Evolutionary conservation across 2,113 vertebrate genomes (phyloP).

Genomic region (Ancistrus triradiatus): DNA sequence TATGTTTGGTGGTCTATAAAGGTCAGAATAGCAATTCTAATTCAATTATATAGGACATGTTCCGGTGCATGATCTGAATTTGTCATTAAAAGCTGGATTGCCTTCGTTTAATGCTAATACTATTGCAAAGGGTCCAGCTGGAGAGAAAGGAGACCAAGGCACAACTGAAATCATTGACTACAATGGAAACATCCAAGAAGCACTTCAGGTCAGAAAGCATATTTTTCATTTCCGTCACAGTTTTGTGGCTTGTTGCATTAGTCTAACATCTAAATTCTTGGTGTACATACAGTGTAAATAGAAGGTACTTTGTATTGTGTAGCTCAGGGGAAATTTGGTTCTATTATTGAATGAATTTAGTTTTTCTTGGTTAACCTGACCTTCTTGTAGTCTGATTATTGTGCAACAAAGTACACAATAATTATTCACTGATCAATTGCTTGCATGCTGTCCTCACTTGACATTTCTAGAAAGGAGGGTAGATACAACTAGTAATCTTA

Average conservation of each 20-base stretch:
- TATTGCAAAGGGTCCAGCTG: conserved; percentile 82
- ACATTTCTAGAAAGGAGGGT: background rate
- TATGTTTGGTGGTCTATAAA: too few relatives aligned
- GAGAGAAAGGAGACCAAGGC: conserved; percentile 93
- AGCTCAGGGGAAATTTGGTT: too few relatives aligned
- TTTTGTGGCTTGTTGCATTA: too few relatives aligned
- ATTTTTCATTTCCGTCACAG: too few relatives aligned
- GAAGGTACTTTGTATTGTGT: too few relatives aligned
- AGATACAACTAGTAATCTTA: conserved; percentile 59
- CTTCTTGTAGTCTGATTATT: background rate
- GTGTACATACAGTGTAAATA: too few relatives aligned
- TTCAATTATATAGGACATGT: too few relatives aligned
- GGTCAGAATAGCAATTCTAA: too few relatives aligned
- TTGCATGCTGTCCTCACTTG: background rate
- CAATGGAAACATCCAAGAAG: conserved; percentile 96
- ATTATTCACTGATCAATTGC: background rate
- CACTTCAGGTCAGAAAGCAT: conserved; percentile 81
- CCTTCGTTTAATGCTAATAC: conserved; percentile 4
- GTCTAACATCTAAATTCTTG: too few relatives aligned
- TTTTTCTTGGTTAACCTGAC: too few relatives aligned
- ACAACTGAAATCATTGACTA: conserved; percentile 97
- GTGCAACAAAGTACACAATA: background rate
- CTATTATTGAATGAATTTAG: too few relatives aligned
- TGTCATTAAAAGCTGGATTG: background rate
- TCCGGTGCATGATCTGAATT: too few relatives aligned